Percentiles rank a stretch among this genome's conserved stretches.
These are phyloP conservation scores for Drosophila oshimai DNA, from an alignment of 1,140 invertebrate species.

Conservation along the genomic window DNA sequence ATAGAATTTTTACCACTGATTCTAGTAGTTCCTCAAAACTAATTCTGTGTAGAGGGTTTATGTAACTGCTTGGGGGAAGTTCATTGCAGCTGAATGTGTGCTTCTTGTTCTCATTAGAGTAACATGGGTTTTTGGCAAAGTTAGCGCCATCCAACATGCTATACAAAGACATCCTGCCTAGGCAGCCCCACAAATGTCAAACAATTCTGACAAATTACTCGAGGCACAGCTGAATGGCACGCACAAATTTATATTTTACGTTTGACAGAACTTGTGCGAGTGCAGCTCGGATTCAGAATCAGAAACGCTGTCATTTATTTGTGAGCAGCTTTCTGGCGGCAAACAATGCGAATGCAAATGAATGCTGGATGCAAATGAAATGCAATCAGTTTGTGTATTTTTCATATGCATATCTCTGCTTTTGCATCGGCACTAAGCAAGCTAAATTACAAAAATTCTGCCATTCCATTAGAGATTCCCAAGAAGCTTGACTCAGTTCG, in stretches of 20 bases:
- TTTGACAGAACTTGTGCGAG: conserved; percentile 38
- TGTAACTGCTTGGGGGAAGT: background rate
- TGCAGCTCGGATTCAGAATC: conserved; percentile 1
- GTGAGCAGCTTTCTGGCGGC: conserved; percentile 42
- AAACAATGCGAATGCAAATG: conserved; percentile 52
- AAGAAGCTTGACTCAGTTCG: conserved; percentile 11
- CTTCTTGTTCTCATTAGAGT: conserved; percentile 22
- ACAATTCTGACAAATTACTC: conserved; percentile 68
- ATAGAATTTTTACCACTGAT: no score
- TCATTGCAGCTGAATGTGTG: background rate
- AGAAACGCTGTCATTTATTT: conserved; percentile 53
- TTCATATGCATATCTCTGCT: conserved; percentile 45
- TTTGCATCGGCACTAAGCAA: background rate
- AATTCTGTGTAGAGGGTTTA: background rate
- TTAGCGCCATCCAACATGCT: conserved; percentile 15
- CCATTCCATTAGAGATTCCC: conserved; percentile 34
- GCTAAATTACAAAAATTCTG: conserved; percentile 39
- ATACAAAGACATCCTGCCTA: conserved; percentile 16
- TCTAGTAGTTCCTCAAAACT: no score
- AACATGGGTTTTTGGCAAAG: conserved; percentile 23
- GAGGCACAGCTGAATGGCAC: conserved; percentile 39
- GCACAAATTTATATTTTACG: conserved; percentile 61
- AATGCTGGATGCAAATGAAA: conserved; percentile 44
- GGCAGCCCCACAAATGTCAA: conserved; percentile 51
- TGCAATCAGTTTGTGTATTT: conserved; percentile 48